These are phyloP conservation scores for Lucilia cuprina DNA, from an alignment of 1,140 invertebrate species.

Conservation along the genomic window DNA sequence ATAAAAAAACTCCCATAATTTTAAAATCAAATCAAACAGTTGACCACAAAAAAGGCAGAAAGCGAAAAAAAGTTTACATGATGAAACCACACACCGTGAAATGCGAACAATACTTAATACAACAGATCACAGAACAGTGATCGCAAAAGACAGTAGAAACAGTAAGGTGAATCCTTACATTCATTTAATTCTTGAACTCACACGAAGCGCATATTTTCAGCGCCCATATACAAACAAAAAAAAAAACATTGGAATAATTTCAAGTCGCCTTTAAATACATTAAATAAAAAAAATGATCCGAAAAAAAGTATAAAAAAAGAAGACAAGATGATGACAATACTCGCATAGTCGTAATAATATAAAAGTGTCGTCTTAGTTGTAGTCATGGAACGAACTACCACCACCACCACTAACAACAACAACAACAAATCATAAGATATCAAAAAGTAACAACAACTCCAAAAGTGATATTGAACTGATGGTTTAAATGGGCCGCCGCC, in stretches of 20 bases:
- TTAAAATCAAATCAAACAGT: conserved; percentile 18
- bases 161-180: conserved; percentile 37
- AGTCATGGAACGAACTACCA: neutral
- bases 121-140: neutral
- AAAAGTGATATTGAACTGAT: conserved; percentile 7
- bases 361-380: conserved; percentile 42
- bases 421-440: conserved; percentile 39
- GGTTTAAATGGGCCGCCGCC: neutral
- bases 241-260: conserved; percentile 38
- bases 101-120: conserved; percentile 35
- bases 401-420: neutral
- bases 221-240: conserved; percentile 18
- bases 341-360: neutral
- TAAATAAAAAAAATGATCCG: too few relatives aligned
- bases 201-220: conserved; percentile 36
- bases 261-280: neutral
- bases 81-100: conserved; percentile 43
- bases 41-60: neutral
- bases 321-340: conserved; percentile 18
- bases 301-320: neutral
- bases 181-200: conserved; percentile 42
- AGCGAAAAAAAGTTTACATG: conserved; percentile 34
- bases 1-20: conserved; percentile 27
- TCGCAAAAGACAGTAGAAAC: neutral
- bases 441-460: conserved; percentile 23